Percentiles rank a stretch among this genome's conserved stretches.
These are phyloP conservation scores for Intellagama lesueurii DNA, from an alignment of 2,797 vertebrate species.

Conservation along the genomic window DNA sequence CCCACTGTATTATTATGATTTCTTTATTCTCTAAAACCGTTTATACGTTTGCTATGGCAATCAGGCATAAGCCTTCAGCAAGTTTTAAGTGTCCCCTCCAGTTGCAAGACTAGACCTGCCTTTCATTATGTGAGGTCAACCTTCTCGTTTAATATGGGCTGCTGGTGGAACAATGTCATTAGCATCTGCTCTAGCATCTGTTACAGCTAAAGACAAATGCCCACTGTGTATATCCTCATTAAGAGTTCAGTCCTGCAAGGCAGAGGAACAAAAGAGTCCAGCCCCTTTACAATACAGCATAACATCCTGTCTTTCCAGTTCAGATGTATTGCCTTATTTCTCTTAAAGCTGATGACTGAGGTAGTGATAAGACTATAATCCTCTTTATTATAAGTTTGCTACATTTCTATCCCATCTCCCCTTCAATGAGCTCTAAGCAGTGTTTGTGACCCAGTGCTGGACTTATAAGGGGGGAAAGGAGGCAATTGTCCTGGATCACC, in stretches of 20 bases:
- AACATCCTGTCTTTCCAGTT: background rate
- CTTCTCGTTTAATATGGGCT: background rate
- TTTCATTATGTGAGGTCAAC: background rate
- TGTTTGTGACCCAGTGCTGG: no score
- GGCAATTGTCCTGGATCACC: no score
- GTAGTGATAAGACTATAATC: no score
- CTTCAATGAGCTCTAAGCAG: no score
- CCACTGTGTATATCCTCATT: background rate
- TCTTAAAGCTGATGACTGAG: background rate
- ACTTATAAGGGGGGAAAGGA: no score
- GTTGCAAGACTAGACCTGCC: background rate
- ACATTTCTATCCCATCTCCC: no score
- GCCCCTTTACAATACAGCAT: background rate
- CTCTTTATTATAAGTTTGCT: no score
- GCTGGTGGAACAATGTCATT: no score
- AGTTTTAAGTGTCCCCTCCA: background rate
- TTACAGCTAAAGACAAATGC: background rate
- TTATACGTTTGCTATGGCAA: background rate
- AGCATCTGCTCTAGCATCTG: background rate
- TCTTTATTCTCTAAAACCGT: background rate
- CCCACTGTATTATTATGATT: no score
- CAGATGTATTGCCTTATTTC: background rate
- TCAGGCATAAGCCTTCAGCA: background rate
- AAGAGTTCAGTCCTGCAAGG: background rate
- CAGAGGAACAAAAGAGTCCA: background rate